These are phyloP conservation scores for Coreoperca whiteheadi DNA, from an alignment of 2,113 vertebrate genomes.

Conservation along the genomic window DNA sequence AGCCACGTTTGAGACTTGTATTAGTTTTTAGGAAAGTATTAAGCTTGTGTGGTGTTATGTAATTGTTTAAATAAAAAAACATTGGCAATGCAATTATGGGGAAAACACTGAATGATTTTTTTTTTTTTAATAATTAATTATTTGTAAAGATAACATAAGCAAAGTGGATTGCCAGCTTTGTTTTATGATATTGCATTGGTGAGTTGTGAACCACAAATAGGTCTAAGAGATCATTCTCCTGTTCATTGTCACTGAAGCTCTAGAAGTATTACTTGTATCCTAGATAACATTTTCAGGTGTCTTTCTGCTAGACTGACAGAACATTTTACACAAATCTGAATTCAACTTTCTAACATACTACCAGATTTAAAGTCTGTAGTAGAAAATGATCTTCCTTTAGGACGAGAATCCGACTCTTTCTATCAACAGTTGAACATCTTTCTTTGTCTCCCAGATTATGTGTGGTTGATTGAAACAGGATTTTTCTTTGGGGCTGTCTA, in stretches of 20 bases:
- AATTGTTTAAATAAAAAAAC: background rate
- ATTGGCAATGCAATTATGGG: background rate
- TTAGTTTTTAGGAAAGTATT: background rate
- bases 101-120: background rate
- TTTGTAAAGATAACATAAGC: background rate
- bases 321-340: slow-evolving; percentile 27
- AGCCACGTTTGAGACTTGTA: background rate
- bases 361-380: slow-evolving; percentile 14
- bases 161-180: background rate
- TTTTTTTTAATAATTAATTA: background rate
- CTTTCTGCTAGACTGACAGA: background rate
- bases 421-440: slow-evolving; percentile 70
- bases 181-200: background rate
- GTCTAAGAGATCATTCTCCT: background rate
- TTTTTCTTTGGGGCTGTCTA: slow-evolving; percentile 78
- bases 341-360: background rate
- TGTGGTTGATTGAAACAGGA: slow-evolving; percentile 81
- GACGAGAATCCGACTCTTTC: slow-evolving; percentile 28
- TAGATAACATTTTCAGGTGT: background rate
- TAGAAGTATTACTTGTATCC: background rate
- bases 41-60: background rate
- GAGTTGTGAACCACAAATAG: background rate
- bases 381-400: background rate
- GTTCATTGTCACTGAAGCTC: background rate
- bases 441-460: slow-evolving; percentile 70